Conservation (phyloP, 2,113 vertebrate genomes). For the Panthera uncia region DNA sequence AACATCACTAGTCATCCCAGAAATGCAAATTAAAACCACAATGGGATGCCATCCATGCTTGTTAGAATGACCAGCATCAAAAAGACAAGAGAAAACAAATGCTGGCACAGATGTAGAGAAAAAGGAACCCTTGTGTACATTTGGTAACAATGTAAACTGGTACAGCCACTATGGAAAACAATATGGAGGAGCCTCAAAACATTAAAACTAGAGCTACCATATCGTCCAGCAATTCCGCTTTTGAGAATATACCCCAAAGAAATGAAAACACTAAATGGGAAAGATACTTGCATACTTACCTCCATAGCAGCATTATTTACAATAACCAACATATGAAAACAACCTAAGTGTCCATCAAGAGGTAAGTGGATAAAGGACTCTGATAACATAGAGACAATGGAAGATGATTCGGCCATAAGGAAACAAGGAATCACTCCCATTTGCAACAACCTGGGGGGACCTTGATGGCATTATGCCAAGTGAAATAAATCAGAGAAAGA, state of each 20-base stretch:
- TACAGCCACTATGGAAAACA: not conserved
- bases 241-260: not conserved
- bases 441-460: not conserved
- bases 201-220: not conserved
- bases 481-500: not conserved
- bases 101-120: not conserved
- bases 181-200: not conserved
- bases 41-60: not conserved
- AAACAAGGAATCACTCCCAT: not conserved
- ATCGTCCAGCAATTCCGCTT: not conserved
- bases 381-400: not conserved
- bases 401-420: not conserved
- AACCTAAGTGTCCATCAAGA: not conserved
- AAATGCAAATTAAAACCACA: not conserved
- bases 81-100: not conserved
- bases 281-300: not conserved
- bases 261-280: not conserved
- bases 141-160: not conserved
- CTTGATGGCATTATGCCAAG: not conserved
- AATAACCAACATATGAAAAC: not conserved
- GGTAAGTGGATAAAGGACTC: not conserved
- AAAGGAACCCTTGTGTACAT: not conserved
- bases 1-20: not conserved
- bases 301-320: not conserved
- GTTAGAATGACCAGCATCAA: not conserved